Evolutionary conservation across 92 coral and sea anemone species (phyloP).

Genomic region (Siderastrea radians): DNA sequence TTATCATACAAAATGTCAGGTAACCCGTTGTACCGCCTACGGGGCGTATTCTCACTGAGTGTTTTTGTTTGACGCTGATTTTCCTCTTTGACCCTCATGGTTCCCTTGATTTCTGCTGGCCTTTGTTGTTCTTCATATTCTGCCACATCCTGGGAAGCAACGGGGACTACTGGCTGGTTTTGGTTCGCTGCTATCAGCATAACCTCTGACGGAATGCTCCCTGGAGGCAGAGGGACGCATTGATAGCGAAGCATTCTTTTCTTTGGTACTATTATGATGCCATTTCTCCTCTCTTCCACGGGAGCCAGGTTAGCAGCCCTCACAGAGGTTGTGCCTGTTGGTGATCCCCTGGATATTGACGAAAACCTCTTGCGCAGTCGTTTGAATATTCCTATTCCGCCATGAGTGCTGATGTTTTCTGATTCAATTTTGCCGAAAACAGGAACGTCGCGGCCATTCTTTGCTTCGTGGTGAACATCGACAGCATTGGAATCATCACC

Average conservation of each 20-base stretch:
- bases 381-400: not conserved
- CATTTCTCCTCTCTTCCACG: not conserved
- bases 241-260: not conserved
- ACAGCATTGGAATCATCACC: not conserved
- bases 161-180: not conserved
- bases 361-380: not conserved
- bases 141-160: not conserved
- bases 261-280: not conserved
- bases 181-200: not conserved
- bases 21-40: not conserved
- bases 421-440: not conserved
- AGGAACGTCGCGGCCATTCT: not conserved
- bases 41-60: not conserved
- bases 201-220: constrained; percentile 5
- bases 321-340: not conserved
- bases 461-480: not conserved
- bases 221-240: constrained; percentile 10
- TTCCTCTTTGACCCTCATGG: not conserved
- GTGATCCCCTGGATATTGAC: not conserved
- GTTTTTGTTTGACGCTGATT: not conserved
- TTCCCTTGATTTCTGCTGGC: not conserved
- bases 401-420: not conserved
- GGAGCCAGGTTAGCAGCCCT: not conserved
- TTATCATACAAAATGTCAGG: not conserved
- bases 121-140: not conserved